These are phyloP conservation scores for Morone chrysops DNA, from an alignment of 2,113 vertebrate species.

Conservation along the genomic window DNA sequence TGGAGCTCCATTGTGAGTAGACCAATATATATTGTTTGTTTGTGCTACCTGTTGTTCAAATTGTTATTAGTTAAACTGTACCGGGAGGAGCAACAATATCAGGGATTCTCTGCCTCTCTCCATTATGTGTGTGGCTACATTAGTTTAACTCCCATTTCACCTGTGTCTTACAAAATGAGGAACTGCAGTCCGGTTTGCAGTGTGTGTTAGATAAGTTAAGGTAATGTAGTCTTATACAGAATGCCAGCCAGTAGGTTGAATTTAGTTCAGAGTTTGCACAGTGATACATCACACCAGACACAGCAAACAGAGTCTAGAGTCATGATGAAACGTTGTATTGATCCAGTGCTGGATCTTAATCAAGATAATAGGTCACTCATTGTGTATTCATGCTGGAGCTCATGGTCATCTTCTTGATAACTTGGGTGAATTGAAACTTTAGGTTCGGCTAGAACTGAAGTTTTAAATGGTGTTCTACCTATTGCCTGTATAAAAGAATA, in stretches of 20 bases:
- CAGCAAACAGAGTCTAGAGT: background rate
- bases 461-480: no score
- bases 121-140: background rate
- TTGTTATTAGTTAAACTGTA: background rate
- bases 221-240: background rate
- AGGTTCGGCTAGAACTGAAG: no score
- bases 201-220: background rate
- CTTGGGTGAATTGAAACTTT: background rate
- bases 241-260: background rate
- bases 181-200: background rate
- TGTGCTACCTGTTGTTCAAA: background rate
- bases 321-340: background rate
- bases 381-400: background rate
- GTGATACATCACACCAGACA: background rate
- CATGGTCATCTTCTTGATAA: background rate
- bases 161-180: background rate
- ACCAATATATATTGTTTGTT: background rate
- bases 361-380: background rate
- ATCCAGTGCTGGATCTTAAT: background rate
- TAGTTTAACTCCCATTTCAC: background rate
- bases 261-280: conserved; percentile 1
- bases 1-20: conserved; percentile 20
- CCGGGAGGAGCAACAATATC: background rate
- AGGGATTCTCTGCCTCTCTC: background rate
- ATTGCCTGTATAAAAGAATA: no score